Evolutionary conservation across 2,113 vertebrate genomes (phyloP).

Genomic region (Phrynosoma platyrhinos): DNA sequence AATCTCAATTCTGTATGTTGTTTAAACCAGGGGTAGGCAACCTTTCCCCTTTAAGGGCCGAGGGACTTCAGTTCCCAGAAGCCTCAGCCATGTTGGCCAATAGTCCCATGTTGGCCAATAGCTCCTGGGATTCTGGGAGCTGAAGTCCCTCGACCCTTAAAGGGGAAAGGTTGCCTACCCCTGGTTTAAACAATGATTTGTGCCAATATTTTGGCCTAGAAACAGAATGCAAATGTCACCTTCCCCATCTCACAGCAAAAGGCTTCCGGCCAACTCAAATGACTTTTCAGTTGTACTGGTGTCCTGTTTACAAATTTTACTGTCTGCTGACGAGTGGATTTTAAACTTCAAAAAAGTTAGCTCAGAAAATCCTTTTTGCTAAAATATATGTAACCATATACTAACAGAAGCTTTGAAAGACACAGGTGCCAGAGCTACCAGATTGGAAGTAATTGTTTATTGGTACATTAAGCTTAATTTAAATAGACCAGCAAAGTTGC

Average conservation of each 20-base stretch:
- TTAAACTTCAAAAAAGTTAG: neutral
- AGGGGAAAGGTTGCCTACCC: too few relatives aligned
- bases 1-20: too few relatives aligned
- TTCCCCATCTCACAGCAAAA: neutral
- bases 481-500: neutral
- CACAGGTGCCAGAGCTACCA: neutral
- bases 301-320: neutral
- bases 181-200: too few relatives aligned
- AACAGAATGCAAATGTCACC: neutral
- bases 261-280: neutral
- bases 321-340: neutral
- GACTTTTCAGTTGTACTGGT: neutral
- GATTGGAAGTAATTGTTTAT: neutral
- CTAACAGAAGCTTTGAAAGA: neutral
- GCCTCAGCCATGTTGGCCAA: too few relatives aligned
- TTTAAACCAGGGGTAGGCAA: too few relatives aligned
- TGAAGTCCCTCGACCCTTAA: too few relatives aligned
- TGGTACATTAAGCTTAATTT: neutral
- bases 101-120: too few relatives aligned
- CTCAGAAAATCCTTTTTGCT: neutral
- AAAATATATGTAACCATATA: neutral
- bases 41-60: too few relatives aligned
- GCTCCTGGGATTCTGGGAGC: too few relatives aligned
- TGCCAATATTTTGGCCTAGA: neutral
- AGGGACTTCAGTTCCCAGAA: too few relatives aligned